Base-by-base conservation (phyloP, 1,140 invertebrate species). In the Teleogryllus occipitalis region DNA sequence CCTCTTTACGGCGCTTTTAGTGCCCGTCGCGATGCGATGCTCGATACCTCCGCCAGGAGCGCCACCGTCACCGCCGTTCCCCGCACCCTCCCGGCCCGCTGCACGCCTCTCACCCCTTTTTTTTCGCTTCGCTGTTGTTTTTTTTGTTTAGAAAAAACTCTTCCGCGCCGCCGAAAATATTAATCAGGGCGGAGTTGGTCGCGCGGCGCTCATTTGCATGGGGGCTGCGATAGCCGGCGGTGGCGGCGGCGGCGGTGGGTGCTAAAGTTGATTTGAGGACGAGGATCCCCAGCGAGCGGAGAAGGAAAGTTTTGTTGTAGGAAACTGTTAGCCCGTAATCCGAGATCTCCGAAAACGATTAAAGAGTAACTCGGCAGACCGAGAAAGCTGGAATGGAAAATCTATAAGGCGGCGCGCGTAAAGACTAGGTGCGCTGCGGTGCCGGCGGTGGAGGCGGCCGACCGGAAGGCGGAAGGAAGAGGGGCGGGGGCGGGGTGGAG, bases 191-290 rank as follows among this genome's bases (percentile, higher is more conserved):
- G 10, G 10, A 65, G 54, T 65, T 65, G 54, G 54, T 18, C 10
- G 54, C 10, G 18, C 54, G 54, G 2, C 7, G 18, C 54, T 65
- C 54, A 65, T 65, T 65, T 65, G 54, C 54, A 65, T 65, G 54
- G 18, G 54, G 18, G 0, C 2, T 7, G 54, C 54, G 54, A 65
- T 65, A 65, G 10, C 10, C 54, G 54, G 54, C 54, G 18, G 49
- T 8, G 8, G 10, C 27, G 27, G 27, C 10, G 54, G 54, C 54
- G 54, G 54, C 54, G 18, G 54, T 10, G 10, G 10, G 10, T 18
- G 54, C 54, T 65, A 65, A 65, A 65, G 54, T 65, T 65, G 54
- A 65, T 65, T 65, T 65, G 54, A 65, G 54, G 54, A 65, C 54
- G 10, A 65, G 54, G 54, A 14, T 65, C 18, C 18, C 54, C 54